Evolutionary conservation across 2,888 invertebrate species (phyloP), one percentile per base, ranked within the genome.

Genomic region (Eupsilia transversa): DNA sequence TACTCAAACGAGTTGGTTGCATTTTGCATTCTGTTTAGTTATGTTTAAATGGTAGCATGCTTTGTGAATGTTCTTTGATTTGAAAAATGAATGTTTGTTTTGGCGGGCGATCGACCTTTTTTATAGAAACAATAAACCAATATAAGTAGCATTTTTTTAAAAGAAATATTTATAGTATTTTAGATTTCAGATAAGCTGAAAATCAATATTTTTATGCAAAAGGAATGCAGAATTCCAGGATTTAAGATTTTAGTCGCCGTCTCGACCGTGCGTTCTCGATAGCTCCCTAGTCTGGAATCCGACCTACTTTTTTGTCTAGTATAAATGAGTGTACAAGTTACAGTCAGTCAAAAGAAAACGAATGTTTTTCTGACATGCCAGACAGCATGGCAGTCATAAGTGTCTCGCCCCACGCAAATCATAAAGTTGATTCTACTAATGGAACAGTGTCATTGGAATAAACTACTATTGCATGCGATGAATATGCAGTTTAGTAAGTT

Each of bases 11-110:
- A 86, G 87, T 90, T 90, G 86, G 87, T 89, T 85, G 87, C 87
- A 87, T 89, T 91, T 90, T 90, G 91, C 91, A 90, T 91, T 86
- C 85, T 79, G 85, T 87, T 87, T 87, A 85, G 88, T 84, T 83
- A 60, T 76, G 78, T 81, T 81, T 83, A 85, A 87, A 83, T 88
- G 74, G 75, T 77, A 85, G 82, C 85, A 69, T 82, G 77, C 82
- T 86, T 83, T 81, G 75, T 82, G 72, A 87, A 88, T 76, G 80
- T 82, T 70, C 63, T 80, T 77, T 82, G 77, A 73, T 77, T 61
- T 66, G 23, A 23, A 59, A 41, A 30, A 17, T 59, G 1, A 38
- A 7, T 49, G 17, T 27, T 33, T 72, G 17, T 60, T 43, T 43
- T 46, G 27, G 23, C 56, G 43, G 35, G 12, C 0, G 12, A 27